phyloP scores from a whole-genome alignment of 2,888 invertebrate genomes.

The Pherbina coryleti region DNA sequence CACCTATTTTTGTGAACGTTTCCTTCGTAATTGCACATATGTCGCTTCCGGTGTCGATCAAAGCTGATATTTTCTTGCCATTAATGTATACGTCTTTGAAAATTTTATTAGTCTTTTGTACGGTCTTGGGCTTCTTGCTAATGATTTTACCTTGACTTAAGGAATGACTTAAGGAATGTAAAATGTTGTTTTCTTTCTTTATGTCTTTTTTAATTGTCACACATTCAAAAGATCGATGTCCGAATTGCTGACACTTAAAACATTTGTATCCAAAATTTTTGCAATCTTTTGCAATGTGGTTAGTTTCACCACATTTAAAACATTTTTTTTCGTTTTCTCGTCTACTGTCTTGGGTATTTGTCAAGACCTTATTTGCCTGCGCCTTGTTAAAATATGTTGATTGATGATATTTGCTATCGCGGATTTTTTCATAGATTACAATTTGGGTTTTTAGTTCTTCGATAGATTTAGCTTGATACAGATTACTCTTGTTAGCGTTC shows the following conservation, averaged over 20 bases:
- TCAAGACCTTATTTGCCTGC: background rate
- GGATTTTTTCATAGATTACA: too few species aligned
- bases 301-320: background rate
- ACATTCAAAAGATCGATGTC: too few species aligned
- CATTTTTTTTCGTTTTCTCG: background rate
- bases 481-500: too few species aligned
- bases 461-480: too few species aligned
- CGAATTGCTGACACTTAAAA: too few species aligned
- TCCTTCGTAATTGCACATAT: background rate
- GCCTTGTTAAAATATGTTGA: background rate
- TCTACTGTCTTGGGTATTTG: background rate
- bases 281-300: background rate
- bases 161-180: too few species aligned
- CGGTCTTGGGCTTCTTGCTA: too few species aligned
- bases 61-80: background rate
- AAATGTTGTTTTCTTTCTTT: background rate
- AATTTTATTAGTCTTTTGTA: background rate
- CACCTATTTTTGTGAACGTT: background rate
- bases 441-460: too few species aligned
- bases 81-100: background rate
- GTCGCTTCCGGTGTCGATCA: too few species aligned
- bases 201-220: background rate
- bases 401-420: background rate
- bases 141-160: constrained; percentile 15
- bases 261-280: too few species aligned